A percentile compares a stretch with the other conserved stretches of the same genome.
Conservation (phyloP, 2,797 vertebrate genomes). For the Lagodon rhomboides region DNA sequence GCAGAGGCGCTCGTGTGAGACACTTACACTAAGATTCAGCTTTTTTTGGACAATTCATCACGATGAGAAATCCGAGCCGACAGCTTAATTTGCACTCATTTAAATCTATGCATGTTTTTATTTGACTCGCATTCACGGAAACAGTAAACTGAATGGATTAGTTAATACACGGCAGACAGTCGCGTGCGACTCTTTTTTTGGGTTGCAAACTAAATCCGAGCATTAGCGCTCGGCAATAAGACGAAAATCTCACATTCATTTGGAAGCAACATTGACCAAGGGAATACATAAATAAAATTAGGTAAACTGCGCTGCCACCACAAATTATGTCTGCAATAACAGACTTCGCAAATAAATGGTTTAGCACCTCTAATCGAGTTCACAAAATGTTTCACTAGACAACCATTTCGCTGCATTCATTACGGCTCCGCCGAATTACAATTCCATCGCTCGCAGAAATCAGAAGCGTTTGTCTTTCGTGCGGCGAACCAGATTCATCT, state of each 20-base stretch:
- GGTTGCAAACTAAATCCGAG: conserved; percentile 40
- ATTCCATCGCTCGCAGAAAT: conserved; percentile 73
- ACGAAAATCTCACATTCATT: conserved; percentile 65
- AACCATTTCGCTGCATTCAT: conserved; percentile 80
- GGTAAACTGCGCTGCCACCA: conserved; percentile 74
- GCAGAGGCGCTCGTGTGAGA: conserved; percentile 32
- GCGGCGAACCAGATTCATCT: conserved; percentile 72
- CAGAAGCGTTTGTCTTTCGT: conserved; percentile 69
- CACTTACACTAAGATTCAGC: conserved; percentile 23
- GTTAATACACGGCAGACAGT: conserved; percentile 46
- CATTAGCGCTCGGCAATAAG: conserved; percentile 42
- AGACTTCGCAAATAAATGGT: conserved; percentile 80
- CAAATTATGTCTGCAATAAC: conserved; percentile 81
- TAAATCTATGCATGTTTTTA: conserved; percentile 45
- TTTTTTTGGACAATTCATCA: conserved; percentile 39
- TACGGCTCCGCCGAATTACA: conserved; percentile 76
- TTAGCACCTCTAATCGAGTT: conserved; percentile 81
- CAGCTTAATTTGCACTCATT: conserved; percentile 50
- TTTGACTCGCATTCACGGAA: conserved; percentile 43
- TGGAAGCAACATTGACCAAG: conserved; percentile 74
- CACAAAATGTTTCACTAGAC: conserved; percentile 80
- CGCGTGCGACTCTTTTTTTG: conserved; percentile 20
- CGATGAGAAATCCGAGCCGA: background rate
- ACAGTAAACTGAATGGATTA: conserved; percentile 60
- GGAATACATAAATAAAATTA: conserved; percentile 82